Conservation (phyloP, 2,113 vertebrate species). For the Alces alces region DNA sequence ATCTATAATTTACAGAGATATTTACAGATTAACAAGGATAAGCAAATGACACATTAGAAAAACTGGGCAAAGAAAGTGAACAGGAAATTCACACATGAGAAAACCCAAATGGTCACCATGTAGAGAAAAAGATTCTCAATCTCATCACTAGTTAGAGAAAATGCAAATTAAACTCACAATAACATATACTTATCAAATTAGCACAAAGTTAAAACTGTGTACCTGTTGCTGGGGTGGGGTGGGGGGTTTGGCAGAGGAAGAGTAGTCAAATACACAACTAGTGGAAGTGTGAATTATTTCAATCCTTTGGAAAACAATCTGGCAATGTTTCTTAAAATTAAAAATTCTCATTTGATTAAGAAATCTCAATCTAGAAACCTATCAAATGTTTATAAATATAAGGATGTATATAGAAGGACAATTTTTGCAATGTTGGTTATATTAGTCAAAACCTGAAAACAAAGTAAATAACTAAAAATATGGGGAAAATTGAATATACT, state of each 20-base stretch:
- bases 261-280: background rate
- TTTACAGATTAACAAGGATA: background rate
- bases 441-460: background rate
- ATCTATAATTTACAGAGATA: background rate
- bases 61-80: background rate
- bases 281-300: background rate
- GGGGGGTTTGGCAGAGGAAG: background rate
- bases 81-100: background rate
- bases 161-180: background rate
- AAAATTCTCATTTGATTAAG: background rate
- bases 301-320: background rate
- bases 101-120: background rate
- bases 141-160: background rate
- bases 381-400: background rate
- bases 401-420: background rate
- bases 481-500: background rate
- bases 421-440: background rate
- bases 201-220: background rate
- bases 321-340: background rate
- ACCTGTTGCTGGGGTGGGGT: background rate
- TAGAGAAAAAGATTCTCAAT: background rate
- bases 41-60: background rate
- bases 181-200: background rate
- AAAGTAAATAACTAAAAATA: background rate
- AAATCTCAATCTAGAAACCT: background rate